phyloP scores from a whole-genome alignment of 2,888 invertebrate genomes.

The Argyresthia albistria region DNA sequence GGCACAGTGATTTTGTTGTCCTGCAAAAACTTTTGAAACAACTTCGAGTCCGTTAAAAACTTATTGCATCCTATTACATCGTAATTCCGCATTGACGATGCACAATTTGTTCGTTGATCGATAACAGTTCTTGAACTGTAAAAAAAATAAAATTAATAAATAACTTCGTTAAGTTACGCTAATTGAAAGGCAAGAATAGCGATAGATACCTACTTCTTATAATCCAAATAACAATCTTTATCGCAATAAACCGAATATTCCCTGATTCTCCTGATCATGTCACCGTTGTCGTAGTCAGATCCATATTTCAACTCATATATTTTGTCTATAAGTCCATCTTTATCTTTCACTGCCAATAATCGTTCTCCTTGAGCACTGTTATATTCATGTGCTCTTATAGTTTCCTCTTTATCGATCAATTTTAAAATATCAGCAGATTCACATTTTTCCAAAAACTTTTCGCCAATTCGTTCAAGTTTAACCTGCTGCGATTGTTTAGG shows the following conservation, averaged over 20 bases:
- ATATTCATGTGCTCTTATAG: conserved; percentile 10
- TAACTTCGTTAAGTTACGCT: not conserved
- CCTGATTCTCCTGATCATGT: conserved; percentile 40
- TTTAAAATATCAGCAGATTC: too few relatives aligned
- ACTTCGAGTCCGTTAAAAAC: conserved; percentile 45
- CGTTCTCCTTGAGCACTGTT: conserved; percentile 50
- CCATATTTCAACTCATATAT: conserved; percentile 48
- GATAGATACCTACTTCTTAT: conserved; percentile 25
- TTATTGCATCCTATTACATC: not conserved
- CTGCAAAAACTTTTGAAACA: conserved; percentile 42
- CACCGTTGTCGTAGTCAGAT: conserved; percentile 39
- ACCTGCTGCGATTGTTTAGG: too few relatives aligned
- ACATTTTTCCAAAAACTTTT: too few relatives aligned
- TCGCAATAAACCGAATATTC: conserved; percentile 58
- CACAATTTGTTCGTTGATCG: not conserved
- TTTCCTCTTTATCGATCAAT: too few relatives aligned
- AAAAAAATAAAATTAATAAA: not conserved
- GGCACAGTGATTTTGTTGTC: conserved; percentile 18
- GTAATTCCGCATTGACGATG: not conserved
- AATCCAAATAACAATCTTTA: conserved; percentile 50
- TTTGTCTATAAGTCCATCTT: conserved; percentile 53
- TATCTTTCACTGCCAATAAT: conserved; percentile 56
- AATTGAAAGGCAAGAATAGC: not conserved
- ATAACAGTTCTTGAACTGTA: not conserved
- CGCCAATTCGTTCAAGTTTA: too few relatives aligned